phyloP scores from a whole-genome alignment of 2,113 vertebrate genomes.

The Heterocephalus glaber region DNA sequence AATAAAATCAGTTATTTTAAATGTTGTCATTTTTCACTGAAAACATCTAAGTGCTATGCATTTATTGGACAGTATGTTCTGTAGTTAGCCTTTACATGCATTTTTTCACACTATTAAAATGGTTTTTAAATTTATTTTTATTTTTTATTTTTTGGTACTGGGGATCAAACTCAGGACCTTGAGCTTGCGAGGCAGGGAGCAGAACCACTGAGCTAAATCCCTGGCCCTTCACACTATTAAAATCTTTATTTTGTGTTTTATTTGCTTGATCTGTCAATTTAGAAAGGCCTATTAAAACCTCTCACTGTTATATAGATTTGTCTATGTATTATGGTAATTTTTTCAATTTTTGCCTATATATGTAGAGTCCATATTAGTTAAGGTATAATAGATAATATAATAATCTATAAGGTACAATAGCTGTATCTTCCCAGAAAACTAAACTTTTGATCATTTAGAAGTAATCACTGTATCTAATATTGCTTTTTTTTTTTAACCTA shows the following conservation, averaged over 20 bases:
- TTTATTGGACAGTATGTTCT: constrained; percentile 5
- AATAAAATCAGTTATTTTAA: neutral
- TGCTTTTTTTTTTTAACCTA: neutral
- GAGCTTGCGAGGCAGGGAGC: no score
- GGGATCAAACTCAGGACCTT: no score
- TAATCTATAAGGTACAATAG: no score
- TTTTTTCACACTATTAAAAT: neutral
- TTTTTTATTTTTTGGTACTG: no score
- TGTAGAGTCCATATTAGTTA: neutral
- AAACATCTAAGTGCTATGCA: neutral
- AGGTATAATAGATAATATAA: neutral
- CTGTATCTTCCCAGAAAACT: neutral
- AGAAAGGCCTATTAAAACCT: neutral
- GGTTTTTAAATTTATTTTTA: no score
- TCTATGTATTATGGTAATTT: neutral
- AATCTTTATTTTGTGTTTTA: constrained; percentile 20
- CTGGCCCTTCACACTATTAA: neutral
- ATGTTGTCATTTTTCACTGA: neutral
- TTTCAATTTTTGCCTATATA: neutral
- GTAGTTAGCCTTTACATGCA: neutral
- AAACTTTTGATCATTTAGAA: neutral
- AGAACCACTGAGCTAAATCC: no score
- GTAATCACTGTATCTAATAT: neutral
- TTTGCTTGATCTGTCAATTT: neutral
- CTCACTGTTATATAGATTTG: neutral